Evolutionary conservation across 2,113 vertebrate species (phyloP).

Genomic region (Damaliscus lunatus): DNA sequence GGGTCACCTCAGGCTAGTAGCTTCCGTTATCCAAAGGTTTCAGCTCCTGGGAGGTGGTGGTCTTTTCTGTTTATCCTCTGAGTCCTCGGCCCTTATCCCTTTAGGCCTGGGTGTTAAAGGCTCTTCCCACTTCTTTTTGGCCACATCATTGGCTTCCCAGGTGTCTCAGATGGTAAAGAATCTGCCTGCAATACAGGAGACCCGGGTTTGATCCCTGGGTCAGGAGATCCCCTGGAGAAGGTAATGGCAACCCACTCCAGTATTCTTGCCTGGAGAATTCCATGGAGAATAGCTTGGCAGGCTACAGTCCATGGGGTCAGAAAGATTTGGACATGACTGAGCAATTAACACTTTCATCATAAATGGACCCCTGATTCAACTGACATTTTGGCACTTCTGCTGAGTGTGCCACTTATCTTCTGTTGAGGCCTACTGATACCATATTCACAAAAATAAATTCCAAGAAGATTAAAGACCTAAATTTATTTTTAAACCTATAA

Average conservation of each 20-base stretch:
- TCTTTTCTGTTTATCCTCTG: neutral
- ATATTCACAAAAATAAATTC: neutral
- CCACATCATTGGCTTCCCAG: neutral
- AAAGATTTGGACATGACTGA: neutral
- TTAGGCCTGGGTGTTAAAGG: neutral
- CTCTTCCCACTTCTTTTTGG: neutral
- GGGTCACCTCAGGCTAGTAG: neutral
- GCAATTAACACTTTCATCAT: neutral
- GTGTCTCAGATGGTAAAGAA: neutral
- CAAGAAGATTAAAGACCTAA: neutral
- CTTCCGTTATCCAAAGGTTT: neutral
- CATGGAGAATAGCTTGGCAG: neutral
- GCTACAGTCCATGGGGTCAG: neutral
- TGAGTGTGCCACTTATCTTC: neutral
- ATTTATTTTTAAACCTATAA: slow-evolving; percentile 14
- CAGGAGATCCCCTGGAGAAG: neutral
- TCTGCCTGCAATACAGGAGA: neutral
- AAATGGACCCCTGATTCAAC: neutral
- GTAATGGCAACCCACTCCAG: neutral
- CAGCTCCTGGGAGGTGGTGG: neutral
- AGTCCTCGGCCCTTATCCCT: neutral
- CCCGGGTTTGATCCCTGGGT: neutral
- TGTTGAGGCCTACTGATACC: neutral
- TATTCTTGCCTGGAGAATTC: neutral
- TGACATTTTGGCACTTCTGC: neutral